Evolutionary conservation across 2,797 vertebrate genomes (phyloP).

Genomic region (Euphonia xanthogaster): DNA sequence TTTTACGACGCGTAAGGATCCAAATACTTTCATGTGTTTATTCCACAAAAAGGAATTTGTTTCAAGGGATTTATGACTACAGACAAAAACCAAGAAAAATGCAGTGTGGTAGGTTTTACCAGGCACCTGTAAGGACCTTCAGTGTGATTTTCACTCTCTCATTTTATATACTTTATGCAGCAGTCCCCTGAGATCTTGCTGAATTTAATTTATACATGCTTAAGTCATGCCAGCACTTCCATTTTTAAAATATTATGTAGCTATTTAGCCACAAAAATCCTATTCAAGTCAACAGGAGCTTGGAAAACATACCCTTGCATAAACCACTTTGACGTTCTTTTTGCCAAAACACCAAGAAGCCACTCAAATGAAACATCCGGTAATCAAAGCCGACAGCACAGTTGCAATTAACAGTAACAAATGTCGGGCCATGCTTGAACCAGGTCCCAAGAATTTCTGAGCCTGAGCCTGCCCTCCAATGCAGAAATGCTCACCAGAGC

Average conservation of each 20-base stretch:
- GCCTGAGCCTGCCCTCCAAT: constrained; percentile 36
- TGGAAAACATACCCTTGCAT: constrained; percentile 17
- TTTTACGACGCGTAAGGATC: neutral
- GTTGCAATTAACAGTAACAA: constrained; percentile 50
- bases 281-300: constrained; percentile 37
- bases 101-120: neutral
- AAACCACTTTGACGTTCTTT: constrained; percentile 43
- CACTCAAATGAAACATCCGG: constrained; percentile 54
- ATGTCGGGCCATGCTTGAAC: constrained; percentile 35
- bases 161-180: neutral
- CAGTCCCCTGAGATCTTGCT: constrained; percentile 22
- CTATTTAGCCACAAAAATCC: constrained; percentile 47
- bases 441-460: constrained; percentile 50
- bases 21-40: constrained; percentile 7
- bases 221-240: constrained; percentile 2
- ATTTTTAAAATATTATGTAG: neutral
- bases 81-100: neutral
- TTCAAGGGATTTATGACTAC: constrained; percentile 12
- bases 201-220: constrained; percentile 53
- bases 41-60: neutral
- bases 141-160: neutral
- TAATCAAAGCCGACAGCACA: constrained; percentile 30
- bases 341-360: constrained; percentile 49
- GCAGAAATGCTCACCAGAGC: constrained; percentile 6
- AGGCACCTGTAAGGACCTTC: neutral